Percentiles rank a stretch among this genome's conserved stretches.
Conservation (phyloP, 2,113 vertebrate species). For the Antechinus flavipes region DNA sequence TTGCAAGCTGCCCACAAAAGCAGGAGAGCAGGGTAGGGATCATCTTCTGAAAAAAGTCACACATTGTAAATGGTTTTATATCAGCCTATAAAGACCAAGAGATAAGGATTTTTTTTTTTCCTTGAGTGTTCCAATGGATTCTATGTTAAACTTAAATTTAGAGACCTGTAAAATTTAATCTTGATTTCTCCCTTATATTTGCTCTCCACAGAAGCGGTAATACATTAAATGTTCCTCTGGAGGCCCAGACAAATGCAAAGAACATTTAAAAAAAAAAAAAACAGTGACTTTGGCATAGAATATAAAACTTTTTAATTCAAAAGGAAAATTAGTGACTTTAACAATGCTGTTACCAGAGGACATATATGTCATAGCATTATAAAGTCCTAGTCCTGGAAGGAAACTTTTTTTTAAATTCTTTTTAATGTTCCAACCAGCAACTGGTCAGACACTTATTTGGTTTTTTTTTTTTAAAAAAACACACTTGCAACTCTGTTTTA, state of each 20-base stretch:
- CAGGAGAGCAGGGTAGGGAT: not conserved
- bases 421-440: not conserved
- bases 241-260: not conserved
- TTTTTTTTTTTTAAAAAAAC: not conserved
- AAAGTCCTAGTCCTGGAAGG: not conserved
- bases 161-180: constrained; percentile 1
- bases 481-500: not conserved
- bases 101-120: constrained; percentile 43
- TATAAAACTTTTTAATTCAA: not conserved
- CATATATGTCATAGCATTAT: not conserved
- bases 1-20: not conserved
- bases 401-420: constrained; percentile 8
- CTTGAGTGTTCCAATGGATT: not conserved
- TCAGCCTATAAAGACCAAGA: not conserved
- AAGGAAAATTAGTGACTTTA: constrained; percentile 25
- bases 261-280: not conserved
- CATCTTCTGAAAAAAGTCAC: not conserved
- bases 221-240: not conserved
- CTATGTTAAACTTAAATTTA: constrained; percentile 33
- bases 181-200: not conserved
- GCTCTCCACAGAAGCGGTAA: not conserved
- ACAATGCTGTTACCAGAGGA: not conserved
- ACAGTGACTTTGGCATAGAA: not conserved
- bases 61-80: constrained; percentile 39
- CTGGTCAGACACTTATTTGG: not conserved